These are phyloP conservation scores for Drosophila auraria DNA, from an alignment of 1,140 invertebrate genomes.

Conservation along the genomic window DNA sequence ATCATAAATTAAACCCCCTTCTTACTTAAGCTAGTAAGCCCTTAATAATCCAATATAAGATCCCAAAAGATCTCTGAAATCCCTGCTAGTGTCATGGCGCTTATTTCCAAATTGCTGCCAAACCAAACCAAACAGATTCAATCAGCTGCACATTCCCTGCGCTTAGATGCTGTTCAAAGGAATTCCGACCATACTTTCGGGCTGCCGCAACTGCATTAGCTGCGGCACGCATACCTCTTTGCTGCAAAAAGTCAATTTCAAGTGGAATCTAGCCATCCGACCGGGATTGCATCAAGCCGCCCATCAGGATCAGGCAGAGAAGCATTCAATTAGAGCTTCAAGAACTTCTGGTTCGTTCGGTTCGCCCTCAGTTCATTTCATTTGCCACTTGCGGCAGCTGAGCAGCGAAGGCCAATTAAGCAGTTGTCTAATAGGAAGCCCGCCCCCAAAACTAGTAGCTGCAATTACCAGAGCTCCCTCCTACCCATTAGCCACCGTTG, in stretches of 20 bases:
- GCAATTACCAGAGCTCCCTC: constrained; percentile 45
- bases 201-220: constrained; percentile 27
- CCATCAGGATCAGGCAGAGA: constrained; percentile 29
- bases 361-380: constrained; percentile 1
- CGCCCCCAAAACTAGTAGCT: constrained; percentile 31
- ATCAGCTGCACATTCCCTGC: constrained; percentile 9
- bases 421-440: constrained; percentile 53
- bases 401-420: constrained; percentile 57
- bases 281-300: constrained; percentile 11
- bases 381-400: background rate
- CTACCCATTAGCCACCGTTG: constrained; percentile 45
- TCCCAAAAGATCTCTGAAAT: background rate
- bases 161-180: constrained; percentile 9
- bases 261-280: constrained; percentile 10
- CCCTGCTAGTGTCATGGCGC: background rate
- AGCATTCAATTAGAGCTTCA: constrained; percentile 49
- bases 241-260: constrained; percentile 39
- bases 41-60: no score
- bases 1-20: background rate
- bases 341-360: constrained; percentile 4
- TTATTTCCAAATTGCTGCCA: background rate
- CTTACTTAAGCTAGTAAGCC: background rate
- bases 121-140: background rate
- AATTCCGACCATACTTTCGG: constrained; percentile 15
- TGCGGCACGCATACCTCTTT: constrained; percentile 1